Evolutionary conservation across 2,888 invertebrate genomes (phyloP), one percentile per base, ranked within the genome.

Genomic region (Holacanthella duospinosa): DNA sequence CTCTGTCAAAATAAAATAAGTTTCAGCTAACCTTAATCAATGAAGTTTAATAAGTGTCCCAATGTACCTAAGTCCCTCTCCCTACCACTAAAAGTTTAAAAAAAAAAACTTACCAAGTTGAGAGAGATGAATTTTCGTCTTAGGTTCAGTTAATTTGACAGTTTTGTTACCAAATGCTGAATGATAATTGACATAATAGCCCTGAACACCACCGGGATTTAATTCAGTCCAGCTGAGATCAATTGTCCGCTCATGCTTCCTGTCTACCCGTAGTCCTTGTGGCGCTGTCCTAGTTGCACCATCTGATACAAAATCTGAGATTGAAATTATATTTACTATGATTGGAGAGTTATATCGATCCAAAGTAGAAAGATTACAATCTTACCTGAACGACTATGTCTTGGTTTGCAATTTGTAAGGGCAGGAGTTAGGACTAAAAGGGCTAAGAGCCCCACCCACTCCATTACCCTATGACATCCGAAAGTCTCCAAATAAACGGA

Each of bases 221-320:
- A 21, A 21, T 48, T 48, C 48, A 4, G 48, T 48, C 48, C 48
- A 48, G 48, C 48, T 48, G 48, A 48, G 48, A 48, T 48, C 48
- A 48, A 48, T 21, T 4, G 48, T 16, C 4, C 4, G 12, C 21
- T 48, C 48, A 4, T 4, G 21, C 21, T 48, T 48, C 48, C 48
- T 9, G 21, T 48, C 48, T n/a, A 48, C 19, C 4, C 21, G 12
- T 9, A 48, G 48, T 48, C 48, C 48, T 48, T 48, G 48, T 48
- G 48, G 48, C n/a, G 48, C 48, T 48, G 21, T 21, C 48, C 21
- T 48, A 4, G 48, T 4, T 16, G 19, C 48, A 21, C 16, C 21
- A 48, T 48, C 48, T 48, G n/a, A 9, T 16, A n/a, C 4, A 21
- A 21, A 48, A 36, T 6, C 16, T 16, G 9, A 12, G 6, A 36